Base-by-base conservation (phyloP, 2,113 vertebrate genomes). In the Choloepus hoffmanni region DNA sequence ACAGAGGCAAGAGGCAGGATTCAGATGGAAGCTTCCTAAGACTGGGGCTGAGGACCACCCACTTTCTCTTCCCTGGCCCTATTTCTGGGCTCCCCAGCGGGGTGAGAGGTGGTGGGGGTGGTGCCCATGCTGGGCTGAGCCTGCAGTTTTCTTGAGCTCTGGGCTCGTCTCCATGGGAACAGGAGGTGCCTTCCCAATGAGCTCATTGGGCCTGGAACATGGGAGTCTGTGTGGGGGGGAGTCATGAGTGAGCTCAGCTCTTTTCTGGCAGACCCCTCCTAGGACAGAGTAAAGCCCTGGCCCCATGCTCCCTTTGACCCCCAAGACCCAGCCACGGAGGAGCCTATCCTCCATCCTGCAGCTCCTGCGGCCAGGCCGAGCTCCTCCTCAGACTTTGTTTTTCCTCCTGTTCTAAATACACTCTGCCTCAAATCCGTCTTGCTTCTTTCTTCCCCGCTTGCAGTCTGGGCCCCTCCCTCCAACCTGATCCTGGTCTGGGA, bases 321-420 rank as follows among this genome's bases (percentile, higher is more conserved):
- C 67, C 1, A 4, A 60, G 67, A 92, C 74, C 70, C 53, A 36
- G 36, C 65, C 16, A 2, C 5, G 45, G 89, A 89, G 85, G 58
- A 85, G 67, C 82, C 88, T 73, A 23, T 53, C 65, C 68, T 77
- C 63, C 45, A 5, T 63, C 82, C 92, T 82, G 77, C 81, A 62
- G 76, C 77, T 77, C 95, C 95, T 33, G 36, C 0, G 1, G 23
- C 88, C 53, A 67, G 81, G 74, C 92, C 76, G 81, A 81, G 72
- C 85, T 95, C 89, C 93, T 87, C 83, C 73, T 58, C 24, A 60
- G 24, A 92, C 67, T 91, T 74, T 53, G 82, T 90, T 91, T 94
- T 84, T 87, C 96, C 68, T 95, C 88, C 95, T 97, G 91, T 93
- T 89, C 94, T 97, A 86, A 98, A 98, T 98, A 98, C 94, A 98